These are phyloP conservation scores for Danio aesculapii DNA, from an alignment of 2,797 vertebrate species.

Conservation along the genomic window DNA sequence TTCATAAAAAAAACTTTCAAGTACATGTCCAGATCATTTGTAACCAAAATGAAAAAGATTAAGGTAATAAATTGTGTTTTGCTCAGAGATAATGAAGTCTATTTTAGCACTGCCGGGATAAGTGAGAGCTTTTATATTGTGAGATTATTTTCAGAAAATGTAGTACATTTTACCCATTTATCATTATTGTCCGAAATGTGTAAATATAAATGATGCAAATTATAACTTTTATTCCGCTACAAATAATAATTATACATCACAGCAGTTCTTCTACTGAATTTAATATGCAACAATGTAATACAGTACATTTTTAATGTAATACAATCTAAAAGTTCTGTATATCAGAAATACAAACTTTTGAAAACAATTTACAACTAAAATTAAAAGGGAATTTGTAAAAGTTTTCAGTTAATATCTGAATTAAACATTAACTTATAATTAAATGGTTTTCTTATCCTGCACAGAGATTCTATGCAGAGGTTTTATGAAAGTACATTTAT, in stretches of 20 bases:
- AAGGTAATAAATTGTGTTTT: background rate
- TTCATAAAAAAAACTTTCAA: background rate
- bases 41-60: background rate
- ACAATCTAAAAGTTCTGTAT: background rate
- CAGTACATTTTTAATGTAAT: background rate
- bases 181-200: background rate
- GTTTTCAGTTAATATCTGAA: too few relatives aligned
- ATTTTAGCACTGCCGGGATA: background rate
- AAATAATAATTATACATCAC: background rate
- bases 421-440: too few relatives aligned
- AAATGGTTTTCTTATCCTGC: too few relatives aligned
- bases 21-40: background rate
- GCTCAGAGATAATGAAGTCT: background rate
- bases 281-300: background rate
- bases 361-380: too few relatives aligned
- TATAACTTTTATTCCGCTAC: too few relatives aligned
- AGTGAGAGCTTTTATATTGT: background rate
- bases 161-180: background rate
- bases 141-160: background rate
- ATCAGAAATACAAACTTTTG: too few relatives aligned
- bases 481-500: too few relatives aligned
- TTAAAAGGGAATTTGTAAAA: too few relatives aligned
- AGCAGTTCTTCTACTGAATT: background rate
- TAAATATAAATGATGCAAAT: too few relatives aligned
- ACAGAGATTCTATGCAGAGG: too few relatives aligned